A percentile compares a stretch with the other conserved stretches of the same genome.
These are phyloP conservation scores for Phalera bucephala DNA, from an alignment of 2,888 invertebrate genomes.

Conservation along the genomic window DNA sequence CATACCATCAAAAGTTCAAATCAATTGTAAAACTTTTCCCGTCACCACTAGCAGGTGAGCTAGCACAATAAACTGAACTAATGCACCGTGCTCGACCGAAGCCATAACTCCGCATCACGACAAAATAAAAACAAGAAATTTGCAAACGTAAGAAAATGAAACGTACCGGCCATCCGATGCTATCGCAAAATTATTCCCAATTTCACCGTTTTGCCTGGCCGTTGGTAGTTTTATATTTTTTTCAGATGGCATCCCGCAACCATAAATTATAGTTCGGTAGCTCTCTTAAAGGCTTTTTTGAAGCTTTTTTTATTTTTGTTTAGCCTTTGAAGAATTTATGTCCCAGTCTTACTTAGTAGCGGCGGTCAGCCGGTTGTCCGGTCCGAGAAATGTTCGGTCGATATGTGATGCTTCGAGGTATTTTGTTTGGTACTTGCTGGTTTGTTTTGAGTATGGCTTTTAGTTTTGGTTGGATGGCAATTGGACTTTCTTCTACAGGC, in stretches of 20 bases:
- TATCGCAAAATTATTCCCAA: conserved; percentile 82
- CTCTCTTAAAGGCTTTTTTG: conserved; percentile 76
- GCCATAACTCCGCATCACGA: conserved; percentile 53
- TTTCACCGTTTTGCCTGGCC: conserved; percentile 76
- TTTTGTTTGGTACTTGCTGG: conserved; percentile 27
- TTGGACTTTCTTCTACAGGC: too few relatives aligned
- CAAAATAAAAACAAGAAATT: conserved; percentile 58
- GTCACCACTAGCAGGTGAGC: conserved; percentile 1
- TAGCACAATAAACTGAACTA: conserved; percentile 27
- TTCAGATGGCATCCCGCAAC: conserved; percentile 67
- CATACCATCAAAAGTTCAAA: neutral
- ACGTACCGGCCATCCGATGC: conserved; percentile 75
- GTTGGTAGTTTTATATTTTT: conserved; percentile 58
- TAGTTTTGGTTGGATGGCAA: too few relatives aligned
- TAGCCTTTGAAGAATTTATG: conserved; percentile 82
- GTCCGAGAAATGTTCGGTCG: conserved; percentile 46
- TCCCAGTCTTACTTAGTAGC: conserved; percentile 80
- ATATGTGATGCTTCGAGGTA: conserved; percentile 24
- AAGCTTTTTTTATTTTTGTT: conserved; percentile 71
- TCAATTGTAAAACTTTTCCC: neutral
- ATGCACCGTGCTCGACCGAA: conserved; percentile 18
- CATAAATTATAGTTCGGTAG: conserved; percentile 84
- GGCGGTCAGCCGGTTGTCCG: conserved; percentile 51
- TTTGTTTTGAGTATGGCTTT: conserved; percentile 34
- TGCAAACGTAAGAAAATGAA: conserved; percentile 77